These are phyloP conservation scores for Enteromius thamalakanensis DNA, from an alignment of 2,797 vertebrate genomes.

Conservation along the genomic window DNA sequence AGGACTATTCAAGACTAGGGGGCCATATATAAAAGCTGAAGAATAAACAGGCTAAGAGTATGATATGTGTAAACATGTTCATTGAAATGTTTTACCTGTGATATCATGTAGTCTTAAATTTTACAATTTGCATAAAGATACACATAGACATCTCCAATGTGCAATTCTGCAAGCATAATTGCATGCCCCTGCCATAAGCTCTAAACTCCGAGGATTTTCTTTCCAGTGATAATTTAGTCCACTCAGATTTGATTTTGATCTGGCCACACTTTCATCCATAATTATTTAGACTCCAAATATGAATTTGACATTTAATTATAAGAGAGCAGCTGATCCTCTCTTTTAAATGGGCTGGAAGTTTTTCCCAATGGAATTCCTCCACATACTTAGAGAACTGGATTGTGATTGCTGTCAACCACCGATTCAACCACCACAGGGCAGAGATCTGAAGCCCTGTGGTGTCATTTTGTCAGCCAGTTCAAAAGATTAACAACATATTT, in stretches of 20 bases:
- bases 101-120: background rate
- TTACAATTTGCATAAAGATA: background rate
- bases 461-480: background rate
- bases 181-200: background rate
- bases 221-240: slow-evolving; percentile 1
- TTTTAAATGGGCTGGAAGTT: background rate
- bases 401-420: slow-evolving; percentile 12
- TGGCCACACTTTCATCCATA: slow-evolving; percentile 6
- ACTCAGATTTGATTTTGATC: slow-evolving; percentile 26
- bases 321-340: slow-evolving; percentile 22
- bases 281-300: slow-evolving; percentile 23
- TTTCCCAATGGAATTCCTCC: slow-evolving; percentile 3
- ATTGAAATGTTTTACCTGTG: background rate
- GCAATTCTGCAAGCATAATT: background rate
- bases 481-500: background rate
- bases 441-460: background rate
- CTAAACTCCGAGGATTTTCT: slow-evolving; percentile 7
- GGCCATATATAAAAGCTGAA: background rate
- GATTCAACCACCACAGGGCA: background rate
- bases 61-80: background rate
- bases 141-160: background rate
- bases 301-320: slow-evolving; percentile 38
- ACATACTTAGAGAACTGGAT: background rate
- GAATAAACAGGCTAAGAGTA: background rate
- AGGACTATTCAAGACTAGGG: background rate